Conservation (phyloP, 2,888 invertebrate species). For the Scaeva pyrastri region DNA sequence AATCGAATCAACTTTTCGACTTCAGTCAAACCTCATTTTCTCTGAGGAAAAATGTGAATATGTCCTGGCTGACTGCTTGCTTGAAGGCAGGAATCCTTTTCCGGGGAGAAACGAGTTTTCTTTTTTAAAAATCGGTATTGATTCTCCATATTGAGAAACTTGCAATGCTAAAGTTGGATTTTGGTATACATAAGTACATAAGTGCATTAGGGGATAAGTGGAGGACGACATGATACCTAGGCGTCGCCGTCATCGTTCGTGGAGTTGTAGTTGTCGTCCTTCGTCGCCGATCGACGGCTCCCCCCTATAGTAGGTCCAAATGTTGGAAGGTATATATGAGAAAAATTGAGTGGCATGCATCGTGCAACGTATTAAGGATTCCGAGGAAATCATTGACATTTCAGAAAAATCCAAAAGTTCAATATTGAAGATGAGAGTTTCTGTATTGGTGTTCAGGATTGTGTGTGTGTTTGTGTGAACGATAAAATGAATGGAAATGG, state of each 20-base stretch:
- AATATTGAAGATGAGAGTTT: conserved; percentile 30
- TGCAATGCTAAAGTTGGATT: conserved; percentile 44
- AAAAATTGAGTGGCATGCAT: conserved; percentile 75
- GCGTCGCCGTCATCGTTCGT: no score
- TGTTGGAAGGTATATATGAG: conserved; percentile 27
- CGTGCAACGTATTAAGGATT: conserved; percentile 52
- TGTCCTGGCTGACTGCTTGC: conserved; percentile 15
- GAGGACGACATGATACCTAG: conserved; percentile 51
- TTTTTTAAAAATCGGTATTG: conserved; percentile 49
- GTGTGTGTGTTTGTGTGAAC: conserved; percentile 14
- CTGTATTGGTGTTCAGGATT: background rate
- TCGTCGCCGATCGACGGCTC: background rate
- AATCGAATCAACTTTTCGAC: conserved; percentile 67
- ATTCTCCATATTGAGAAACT: conserved; percentile 68
- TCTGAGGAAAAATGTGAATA: conserved; percentile 52
- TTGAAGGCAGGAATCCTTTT: background rate
- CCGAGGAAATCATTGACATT: conserved; percentile 73
- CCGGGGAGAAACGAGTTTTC: background rate
- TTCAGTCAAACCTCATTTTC: conserved; percentile 54
- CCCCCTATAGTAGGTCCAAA: background rate
- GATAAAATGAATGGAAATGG: conserved; percentile 71
- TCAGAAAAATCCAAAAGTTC: conserved; percentile 55
- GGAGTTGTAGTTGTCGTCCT: conserved; percentile 20
- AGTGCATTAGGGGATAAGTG: conserved; percentile 74
- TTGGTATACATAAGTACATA: conserved; percentile 21